Percentiles rank a stretch among this genome's conserved stretches.
phyloP scores from a whole-genome alignment of 2,797 vertebrate species.

The Simalia tracyae region DNA sequence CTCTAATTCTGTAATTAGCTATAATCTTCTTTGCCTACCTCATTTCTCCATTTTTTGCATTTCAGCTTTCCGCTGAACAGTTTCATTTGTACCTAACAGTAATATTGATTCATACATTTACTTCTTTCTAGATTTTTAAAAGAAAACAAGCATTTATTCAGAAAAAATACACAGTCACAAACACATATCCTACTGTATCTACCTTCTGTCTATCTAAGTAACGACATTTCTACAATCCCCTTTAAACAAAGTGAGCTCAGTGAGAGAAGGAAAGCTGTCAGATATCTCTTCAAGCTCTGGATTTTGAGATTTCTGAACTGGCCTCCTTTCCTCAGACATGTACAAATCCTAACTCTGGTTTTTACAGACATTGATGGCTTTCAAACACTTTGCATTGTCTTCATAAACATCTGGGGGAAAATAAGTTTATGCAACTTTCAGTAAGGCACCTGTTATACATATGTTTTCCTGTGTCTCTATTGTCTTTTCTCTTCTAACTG shows the following conservation, averaged over 20 bases:
- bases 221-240: background rate
- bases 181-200: background rate
- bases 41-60: conserved; percentile 12
- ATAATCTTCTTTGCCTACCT: background rate
- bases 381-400: background rate
- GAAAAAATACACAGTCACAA: background rate
- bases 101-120: conserved; percentile 6
- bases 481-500: background rate
- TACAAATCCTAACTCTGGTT: background rate
- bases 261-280: background rate
- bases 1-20: conserved; percentile 30
- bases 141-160: background rate
- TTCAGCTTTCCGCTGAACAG: background rate
- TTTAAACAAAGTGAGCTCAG: background rate
- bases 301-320: background rate
- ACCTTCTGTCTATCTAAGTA: background rate
- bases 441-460: background rate
- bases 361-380: background rate
- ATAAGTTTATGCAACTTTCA: background rate
- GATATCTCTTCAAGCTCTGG: background rate
- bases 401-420: background rate
- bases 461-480: background rate
- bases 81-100: background rate
- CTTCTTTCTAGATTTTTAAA: conserved; percentile 4
- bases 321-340: background rate